These are phyloP conservation scores for Volucella bombylans DNA, from an alignment of 2,888 invertebrate species.

Conservation along the genomic window DNA sequence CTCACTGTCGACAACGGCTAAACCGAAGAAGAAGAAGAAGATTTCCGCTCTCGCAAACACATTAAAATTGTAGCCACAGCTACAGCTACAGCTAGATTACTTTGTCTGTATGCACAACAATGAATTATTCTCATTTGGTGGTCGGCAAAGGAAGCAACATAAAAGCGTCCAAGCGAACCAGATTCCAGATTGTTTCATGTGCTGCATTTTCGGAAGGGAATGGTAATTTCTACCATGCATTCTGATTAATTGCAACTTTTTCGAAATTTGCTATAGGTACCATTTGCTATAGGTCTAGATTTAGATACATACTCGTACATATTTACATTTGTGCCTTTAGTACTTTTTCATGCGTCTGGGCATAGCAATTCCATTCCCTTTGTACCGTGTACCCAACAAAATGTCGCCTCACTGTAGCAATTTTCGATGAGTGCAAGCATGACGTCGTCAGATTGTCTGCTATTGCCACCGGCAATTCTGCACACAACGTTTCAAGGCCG, in stretches of 20 bases:
- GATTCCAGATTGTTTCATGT: constrained; percentile 69
- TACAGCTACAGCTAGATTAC: constrained; percentile 33
- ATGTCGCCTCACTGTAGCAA: constrained; percentile 39
- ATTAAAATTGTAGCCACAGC: constrained; percentile 64
- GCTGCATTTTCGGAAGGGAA: constrained; percentile 70
- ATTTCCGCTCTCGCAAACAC: constrained; percentile 74
- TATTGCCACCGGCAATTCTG: constrained; percentile 41
- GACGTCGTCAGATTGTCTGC: constrained; percentile 67
- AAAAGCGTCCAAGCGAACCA: constrained; percentile 74
- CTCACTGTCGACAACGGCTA: constrained; percentile 6
- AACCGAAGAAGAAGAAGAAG: constrained; percentile 57
- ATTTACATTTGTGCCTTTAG: not conserved
- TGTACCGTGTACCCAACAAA: constrained; percentile 29
- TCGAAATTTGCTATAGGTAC: constrained; percentile 34
- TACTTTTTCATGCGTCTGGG: constrained; percentile 1
- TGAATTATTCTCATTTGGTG: constrained; percentile 73
- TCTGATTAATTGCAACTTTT: constrained; percentile 70
- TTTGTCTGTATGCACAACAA: constrained; percentile 61
- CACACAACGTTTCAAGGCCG: constrained; percentile 64
- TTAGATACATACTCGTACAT: not conserved
- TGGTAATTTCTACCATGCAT: constrained; percentile 65
- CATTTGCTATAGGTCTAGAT: constrained; percentile 10
- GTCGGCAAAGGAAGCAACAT: constrained; percentile 69
- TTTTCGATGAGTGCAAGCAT: constrained; percentile 39
- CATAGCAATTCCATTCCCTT: too few species aligned